Evolutionary conservation across 1,140 invertebrate species (phyloP), one percentile per base, ranked within the genome.

Genomic region (Zaprionus lachaisei): DNA sequence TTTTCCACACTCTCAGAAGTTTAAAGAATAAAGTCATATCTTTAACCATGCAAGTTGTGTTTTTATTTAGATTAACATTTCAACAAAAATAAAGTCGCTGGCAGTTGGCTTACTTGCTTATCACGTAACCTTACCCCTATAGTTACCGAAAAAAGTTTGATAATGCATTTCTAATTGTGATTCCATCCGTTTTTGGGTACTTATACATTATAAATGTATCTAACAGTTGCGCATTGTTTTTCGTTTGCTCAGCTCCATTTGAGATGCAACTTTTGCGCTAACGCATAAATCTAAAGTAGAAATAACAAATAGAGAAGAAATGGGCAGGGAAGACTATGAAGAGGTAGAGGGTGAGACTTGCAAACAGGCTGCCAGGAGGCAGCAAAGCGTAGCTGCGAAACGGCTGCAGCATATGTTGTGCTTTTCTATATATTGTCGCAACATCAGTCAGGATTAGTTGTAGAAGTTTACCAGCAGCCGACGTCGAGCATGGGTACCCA

Each of bases 371-470:
- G 51, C 15, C 41, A 63, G 57, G 44, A 77, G 74, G 78, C 84
- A 83, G 78, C 84, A 81, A 83, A 81, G 84, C 84, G 72, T 89
- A 79, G 84, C 84, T 87, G 81, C 74, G 78, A 89, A 83, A 80
- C 81, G 83, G 69, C 62, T 79, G 75, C 66, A 84, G 81, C 85
- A 89, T 87, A 80, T 87, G 85, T 83, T 87, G 78, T 79, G 72
- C 85, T 82, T 77, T 83, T 85, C 72, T 86, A 86, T 87, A 87
- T 87, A 87, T 87, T 87, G 84, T 87, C 84, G 81, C 84, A 87
- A 87, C 84, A 87, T 87, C 84, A 87, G 84, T 87, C 84, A 87
- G 84, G 84, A 87, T 87, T 87, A 87, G 84, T 87, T 87, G 84
- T 79, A 81, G 84, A 87, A 87, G 49, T 89, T 89, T 87, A 70